Percentiles rank a stretch among this genome's conserved stretches.
Evolutionary conservation across 2,113 vertebrate genomes (phyloP).

Genomic region (Peucedramus taeniatus): DNA sequence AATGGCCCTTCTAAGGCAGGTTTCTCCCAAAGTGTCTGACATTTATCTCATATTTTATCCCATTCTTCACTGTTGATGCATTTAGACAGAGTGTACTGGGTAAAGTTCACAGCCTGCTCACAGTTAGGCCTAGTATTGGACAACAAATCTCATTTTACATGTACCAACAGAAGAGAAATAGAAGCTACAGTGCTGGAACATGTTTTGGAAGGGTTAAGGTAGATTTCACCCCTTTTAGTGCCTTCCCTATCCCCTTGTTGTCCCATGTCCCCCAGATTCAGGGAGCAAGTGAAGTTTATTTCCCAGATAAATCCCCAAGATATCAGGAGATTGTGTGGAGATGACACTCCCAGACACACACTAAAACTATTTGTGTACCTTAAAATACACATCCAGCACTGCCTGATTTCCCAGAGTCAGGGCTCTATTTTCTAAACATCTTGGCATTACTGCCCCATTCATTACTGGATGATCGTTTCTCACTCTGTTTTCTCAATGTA

Average conservation of each 20-base stretch:
- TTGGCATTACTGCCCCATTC: neutral
- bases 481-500: conserved; percentile 67
- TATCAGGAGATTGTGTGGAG: neutral
- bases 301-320: neutral
- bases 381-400: neutral
- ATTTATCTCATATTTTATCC: neutral
- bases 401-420: conserved; percentile 21
- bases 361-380: neutral
- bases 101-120: neutral
- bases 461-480: conserved; percentile 60
- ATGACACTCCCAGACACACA: neutral
- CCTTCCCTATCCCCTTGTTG: neutral
- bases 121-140: neutral
- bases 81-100: neutral
- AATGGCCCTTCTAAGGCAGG: neutral
- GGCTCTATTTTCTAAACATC: conserved; percentile 7
- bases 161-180: neutral
- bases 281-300: neutral
- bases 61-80: neutral
- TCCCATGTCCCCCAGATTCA: neutral
- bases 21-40: neutral
- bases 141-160: neutral
- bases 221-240: neutral
- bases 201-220: neutral
- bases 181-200: neutral